These are phyloP conservation scores for Eilema caniola DNA, from an alignment of 2,888 invertebrate genomes.

Conservation along the genomic window DNA sequence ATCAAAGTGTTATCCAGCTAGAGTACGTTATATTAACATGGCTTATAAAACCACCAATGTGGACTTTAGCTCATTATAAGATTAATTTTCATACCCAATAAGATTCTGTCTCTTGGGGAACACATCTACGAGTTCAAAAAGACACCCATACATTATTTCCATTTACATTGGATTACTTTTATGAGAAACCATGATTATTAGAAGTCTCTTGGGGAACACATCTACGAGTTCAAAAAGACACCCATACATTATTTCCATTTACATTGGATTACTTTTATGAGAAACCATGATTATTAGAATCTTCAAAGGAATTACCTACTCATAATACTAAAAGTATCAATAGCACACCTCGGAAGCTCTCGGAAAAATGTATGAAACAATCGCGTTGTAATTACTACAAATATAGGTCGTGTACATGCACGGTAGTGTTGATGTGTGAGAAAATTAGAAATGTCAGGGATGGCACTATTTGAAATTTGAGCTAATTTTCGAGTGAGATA, in stretches of 20 bases:
- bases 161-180: not conserved
- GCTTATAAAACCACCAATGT: not conserved
- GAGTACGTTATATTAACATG: not conserved
- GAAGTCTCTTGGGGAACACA: too few species aligned
- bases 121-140: not conserved
- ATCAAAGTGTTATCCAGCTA: slow-evolving; percentile 12
- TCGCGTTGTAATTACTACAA: too few species aligned
- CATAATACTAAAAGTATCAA: not conserved
- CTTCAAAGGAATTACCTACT: not conserved
- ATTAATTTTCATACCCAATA: not conserved
- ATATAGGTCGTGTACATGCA: too few species aligned
- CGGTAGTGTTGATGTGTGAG: too few species aligned
- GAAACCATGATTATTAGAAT: not conserved
- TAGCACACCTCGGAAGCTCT: too few species aligned
- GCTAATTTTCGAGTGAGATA: too few species aligned
- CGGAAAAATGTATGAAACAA: too few species aligned
- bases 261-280: not conserved
- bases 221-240: not conserved
- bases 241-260: not conserved
- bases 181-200: not conserved
- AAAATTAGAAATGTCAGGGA: too few species aligned
- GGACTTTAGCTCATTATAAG: not conserved
- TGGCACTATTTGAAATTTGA: too few species aligned
- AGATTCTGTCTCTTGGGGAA: too few species aligned
- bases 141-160: not conserved